Percentiles rank a stretch among this genome's conserved stretches.
Evolutionary conservation across 2,888 invertebrate species (phyloP).

Genomic region (Imbricaverruca yamaguchii): DNA sequence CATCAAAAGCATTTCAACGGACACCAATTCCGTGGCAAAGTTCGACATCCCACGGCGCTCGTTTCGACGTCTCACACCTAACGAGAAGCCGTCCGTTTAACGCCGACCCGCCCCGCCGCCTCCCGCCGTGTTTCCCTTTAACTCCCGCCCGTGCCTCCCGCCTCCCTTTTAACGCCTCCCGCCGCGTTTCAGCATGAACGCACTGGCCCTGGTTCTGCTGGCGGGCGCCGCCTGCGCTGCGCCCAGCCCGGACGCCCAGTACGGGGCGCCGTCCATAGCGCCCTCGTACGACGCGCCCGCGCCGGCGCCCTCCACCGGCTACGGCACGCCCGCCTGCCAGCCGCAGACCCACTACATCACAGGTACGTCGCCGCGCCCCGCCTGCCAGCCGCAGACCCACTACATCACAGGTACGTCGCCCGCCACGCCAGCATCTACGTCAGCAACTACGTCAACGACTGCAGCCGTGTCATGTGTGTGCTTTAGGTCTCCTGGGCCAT

Average conservation of each 20-base stretch:
- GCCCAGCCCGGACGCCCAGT: not conserved
- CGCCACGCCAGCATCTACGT: not conserved
- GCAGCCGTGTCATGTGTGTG: not conserved
- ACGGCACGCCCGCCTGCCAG: constrained; percentile 19
- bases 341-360: constrained; percentile 19
- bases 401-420: constrained; percentile 8
- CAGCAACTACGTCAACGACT: not conserved
- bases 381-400: constrained; percentile 17
- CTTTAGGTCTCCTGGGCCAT: not conserved
- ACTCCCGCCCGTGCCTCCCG: no score
- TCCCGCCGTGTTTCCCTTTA: no score
- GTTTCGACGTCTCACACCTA: no score
- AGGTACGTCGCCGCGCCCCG: not conserved
- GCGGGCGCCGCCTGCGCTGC: constrained; percentile 25
- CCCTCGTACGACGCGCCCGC: constrained; percentile 22
- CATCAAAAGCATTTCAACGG: no score
- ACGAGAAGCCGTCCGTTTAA: no score
- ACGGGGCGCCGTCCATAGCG: constrained; percentile 14
- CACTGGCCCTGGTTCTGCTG: constrained; percentile 27
- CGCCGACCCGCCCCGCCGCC: no score
- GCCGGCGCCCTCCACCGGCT: not conserved
- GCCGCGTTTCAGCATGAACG: not conserved
- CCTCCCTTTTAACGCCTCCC: no score
- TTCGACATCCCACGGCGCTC: no score
- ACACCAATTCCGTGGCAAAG: no score